These are phyloP conservation scores for Brachymystax lenok DNA, from an alignment of 2,797 vertebrate genomes.

Conservation along the genomic window DNA sequence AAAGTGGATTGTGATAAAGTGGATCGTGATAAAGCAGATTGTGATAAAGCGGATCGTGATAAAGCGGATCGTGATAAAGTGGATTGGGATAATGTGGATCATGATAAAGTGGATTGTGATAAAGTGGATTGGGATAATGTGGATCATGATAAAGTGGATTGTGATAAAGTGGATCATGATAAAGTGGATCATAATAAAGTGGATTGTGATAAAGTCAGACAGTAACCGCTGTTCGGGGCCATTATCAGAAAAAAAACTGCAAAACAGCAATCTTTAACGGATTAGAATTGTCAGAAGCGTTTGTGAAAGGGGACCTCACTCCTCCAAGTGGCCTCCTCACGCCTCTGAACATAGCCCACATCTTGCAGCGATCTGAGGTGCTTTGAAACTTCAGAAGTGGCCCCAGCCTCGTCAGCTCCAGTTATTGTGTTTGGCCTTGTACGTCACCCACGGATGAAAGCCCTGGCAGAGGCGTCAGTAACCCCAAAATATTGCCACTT, in stretches of 20 bases:
- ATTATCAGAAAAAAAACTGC: slow-evolving; percentile 9
- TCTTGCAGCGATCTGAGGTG: slow-evolving; percentile 45
- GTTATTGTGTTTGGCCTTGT: slow-evolving; percentile 14
- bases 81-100: no score
- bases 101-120: no score
- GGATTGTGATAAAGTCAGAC: slow-evolving; percentile 18
- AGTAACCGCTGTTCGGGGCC: slow-evolving; percentile 14
- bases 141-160: no score
- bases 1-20: no score
- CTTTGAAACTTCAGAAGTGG: slow-evolving; percentile 22
- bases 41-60: fast-evolving
- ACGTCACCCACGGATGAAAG: slow-evolving; percentile 43
- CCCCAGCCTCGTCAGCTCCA: slow-evolving; percentile 16
- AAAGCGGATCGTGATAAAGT: no score
- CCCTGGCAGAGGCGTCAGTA: slow-evolving; percentile 28
- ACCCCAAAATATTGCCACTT: slow-evolving; percentile 42
- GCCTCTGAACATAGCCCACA: slow-evolving; percentile 26
- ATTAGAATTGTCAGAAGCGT: slow-evolving; percentile 50
- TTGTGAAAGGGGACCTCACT: slow-evolving; percentile 31
- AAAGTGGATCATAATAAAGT: not conserved
- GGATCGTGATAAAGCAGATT: no score
- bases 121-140: no score
- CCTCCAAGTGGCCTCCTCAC: slow-evolving; percentile 9
- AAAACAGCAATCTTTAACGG: slow-evolving; percentile 45
- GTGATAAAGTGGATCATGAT: no score